phyloP scores from a whole-genome alignment of 2,888 invertebrate genomes.

The Dyspetes luteomarginatus region DNA sequence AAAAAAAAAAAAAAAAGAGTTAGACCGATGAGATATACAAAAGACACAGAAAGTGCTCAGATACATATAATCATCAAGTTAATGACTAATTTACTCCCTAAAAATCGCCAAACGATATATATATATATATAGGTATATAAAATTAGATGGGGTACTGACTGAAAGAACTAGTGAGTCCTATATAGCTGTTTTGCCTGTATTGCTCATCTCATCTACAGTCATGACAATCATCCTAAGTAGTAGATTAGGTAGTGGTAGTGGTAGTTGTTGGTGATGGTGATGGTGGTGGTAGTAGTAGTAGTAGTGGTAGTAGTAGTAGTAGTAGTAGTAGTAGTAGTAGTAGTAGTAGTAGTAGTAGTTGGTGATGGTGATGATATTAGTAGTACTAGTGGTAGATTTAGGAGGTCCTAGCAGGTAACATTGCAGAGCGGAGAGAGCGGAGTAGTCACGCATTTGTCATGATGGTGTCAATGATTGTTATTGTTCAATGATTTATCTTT shows the following conservation, averaged over 20 bases:
- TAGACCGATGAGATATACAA: conserved; percentile 29
- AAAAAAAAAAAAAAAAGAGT: conserved; percentile 54
- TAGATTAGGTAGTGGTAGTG: conserved; percentile 76
- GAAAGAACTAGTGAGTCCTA: conserved; percentile 82
- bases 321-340: conserved; percentile 76
- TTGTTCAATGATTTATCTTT: conserved; percentile 34
- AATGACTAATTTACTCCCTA: conserved; percentile 83
- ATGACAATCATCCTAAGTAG: conserved; percentile 83
- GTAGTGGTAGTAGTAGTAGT: conserved; percentile 78
- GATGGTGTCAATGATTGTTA: conserved; percentile 59
- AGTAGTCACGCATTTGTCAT: conserved; percentile 59
- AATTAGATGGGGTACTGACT: conserved; percentile 80
- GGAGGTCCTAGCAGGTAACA: conserved; percentile 80
- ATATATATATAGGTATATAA: too few species aligned
- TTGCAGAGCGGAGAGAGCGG: conserved; percentile 74
- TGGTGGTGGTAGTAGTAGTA: conserved; percentile 75
- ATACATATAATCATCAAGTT: conserved; percentile 39
- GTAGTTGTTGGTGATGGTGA: conserved; percentile 74
- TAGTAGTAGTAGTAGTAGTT: conserved; percentile 74
- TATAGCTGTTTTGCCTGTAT: conserved; percentile 81
- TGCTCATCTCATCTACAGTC: conserved; percentile 81
- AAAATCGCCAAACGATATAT: conserved; percentile 80
- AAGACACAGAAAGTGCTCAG: conserved; percentile 20
- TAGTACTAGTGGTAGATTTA: conserved; percentile 75
- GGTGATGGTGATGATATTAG: conserved; percentile 76